phyloP scores from a whole-genome alignment of 2,888 invertebrate species.

The Tribolium freemani region DNA sequence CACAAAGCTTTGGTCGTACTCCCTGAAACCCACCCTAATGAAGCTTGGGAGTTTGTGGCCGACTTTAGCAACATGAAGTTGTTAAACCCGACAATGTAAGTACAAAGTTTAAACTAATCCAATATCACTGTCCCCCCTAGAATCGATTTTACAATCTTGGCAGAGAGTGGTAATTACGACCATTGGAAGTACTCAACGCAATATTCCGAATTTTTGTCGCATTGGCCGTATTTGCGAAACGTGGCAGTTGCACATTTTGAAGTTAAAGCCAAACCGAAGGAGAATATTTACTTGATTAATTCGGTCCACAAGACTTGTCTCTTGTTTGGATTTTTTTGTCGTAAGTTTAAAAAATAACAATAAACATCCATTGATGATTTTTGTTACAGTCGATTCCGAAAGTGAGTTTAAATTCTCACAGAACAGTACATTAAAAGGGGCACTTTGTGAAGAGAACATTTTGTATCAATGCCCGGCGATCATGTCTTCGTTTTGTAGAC shows the following conservation, averaged over 20 bases:
- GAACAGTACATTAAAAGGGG: conserved; percentile 56
- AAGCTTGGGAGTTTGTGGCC: conserved; percentile 81
- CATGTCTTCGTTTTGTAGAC: conserved; percentile 71
- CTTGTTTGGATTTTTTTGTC: conserved; percentile 71
- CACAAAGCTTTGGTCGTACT: conserved; percentile 70
- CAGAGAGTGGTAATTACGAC: conserved; percentile 77
- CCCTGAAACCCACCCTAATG: conserved; percentile 71
- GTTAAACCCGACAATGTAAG: conserved; percentile 82
- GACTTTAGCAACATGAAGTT: conserved; percentile 81
- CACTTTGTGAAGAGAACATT: conserved; percentile 72
- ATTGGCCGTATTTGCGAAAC: conserved; percentile 76
- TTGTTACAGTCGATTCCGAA: conserved; percentile 73
- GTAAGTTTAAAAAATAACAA: conserved; percentile 68
- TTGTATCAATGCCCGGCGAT: conserved; percentile 76
- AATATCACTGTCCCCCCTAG: conserved; percentile 63
- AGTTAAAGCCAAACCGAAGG: conserved; percentile 69
- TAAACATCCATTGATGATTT: conserved; percentile 40
- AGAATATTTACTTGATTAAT: conserved; percentile 71
- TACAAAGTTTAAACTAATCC: conserved; percentile 4
- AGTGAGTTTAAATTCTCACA: conserved; percentile 74
- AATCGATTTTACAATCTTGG: conserved; percentile 73
- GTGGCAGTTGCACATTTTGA: conserved; percentile 73
- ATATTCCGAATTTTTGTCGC: conserved; percentile 76
- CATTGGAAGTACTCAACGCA: conserved; percentile 79
- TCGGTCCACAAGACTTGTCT: conserved; percentile 78